Percentiles rank a stretch among this genome's conserved stretches.
Conservation (phyloP, 2,113 vertebrate species). For the Pygoscelis adeliae region DNA sequence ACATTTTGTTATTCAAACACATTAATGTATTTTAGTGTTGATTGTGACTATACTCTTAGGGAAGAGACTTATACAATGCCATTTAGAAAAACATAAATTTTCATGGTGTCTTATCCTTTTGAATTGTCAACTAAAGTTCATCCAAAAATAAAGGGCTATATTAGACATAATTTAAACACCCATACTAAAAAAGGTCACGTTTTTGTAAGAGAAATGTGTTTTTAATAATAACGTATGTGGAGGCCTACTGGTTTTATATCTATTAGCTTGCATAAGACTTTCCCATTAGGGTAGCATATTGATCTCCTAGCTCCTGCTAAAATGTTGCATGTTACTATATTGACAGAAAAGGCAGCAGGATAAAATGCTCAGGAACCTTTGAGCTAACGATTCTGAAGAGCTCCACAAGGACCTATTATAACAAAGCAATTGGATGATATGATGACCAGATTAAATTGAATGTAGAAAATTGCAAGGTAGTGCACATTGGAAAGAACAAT, state of each 20-base stretch:
- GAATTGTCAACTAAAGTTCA: neutral
- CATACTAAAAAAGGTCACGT: neutral
- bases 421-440: neutral
- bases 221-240: neutral
- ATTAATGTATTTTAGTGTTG: neutral
- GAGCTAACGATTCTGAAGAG: neutral
- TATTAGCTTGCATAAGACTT: neutral
- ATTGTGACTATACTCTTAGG: neutral
- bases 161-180: neutral
- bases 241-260: neutral
- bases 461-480: conserved; percentile 12
- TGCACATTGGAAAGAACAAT: conserved; percentile 10
- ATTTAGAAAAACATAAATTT: neutral
- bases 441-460: neutral
- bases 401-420: conserved; percentile 20
- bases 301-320: neutral
- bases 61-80: neutral
- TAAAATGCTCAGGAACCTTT: neutral
- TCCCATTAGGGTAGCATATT: neutral
- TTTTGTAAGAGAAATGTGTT: neutral
- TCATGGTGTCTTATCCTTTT: neutral
- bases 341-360: neutral
- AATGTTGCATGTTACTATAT: neutral
- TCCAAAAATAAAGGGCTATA: neutral
- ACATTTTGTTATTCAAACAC: neutral